These are phyloP conservation scores for Heloderma charlesbogerti DNA, from an alignment of 2,113 vertebrate genomes.

Conservation along the genomic window DNA sequence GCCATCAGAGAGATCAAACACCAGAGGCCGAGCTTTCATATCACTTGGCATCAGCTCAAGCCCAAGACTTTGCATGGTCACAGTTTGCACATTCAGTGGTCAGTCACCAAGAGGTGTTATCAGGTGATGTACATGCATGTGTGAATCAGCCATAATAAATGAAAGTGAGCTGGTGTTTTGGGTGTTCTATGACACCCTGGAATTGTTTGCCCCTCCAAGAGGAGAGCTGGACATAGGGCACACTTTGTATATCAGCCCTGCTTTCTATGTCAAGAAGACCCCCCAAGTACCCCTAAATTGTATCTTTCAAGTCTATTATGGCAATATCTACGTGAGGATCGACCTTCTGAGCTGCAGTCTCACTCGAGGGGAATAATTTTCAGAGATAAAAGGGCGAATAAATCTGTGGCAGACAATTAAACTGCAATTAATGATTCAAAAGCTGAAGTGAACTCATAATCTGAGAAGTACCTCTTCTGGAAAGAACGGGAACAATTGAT, in stretches of 20 bases:
- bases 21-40: too few species aligned
- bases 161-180: not conserved
- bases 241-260: too few species aligned
- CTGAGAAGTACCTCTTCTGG: slow-evolving; percentile 28
- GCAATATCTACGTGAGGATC: slow-evolving; percentile 31
- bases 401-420: slow-evolving; percentile 73
- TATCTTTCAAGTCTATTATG: not conserved
- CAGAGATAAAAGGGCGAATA: slow-evolving; percentile 71
- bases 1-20: too few species aligned
- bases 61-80: too few species aligned
- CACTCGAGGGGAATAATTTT: slow-evolving; percentile 47
- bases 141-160: not conserved
- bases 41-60: too few species aligned
- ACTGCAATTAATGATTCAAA: slow-evolving; percentile 71
- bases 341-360: slow-evolving; percentile 28
- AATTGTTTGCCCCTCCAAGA: not conserved
- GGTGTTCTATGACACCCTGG: not conserved
- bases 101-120: too few species aligned
- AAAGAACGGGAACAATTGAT: slow-evolving; percentile 47
- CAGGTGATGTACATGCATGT: not conserved
- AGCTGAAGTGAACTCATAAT: slow-evolving; percentile 55
- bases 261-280: not conserved
- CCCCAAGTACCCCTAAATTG: slow-evolving; percentile 25
- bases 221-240: too few species aligned
- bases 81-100: too few species aligned